Evolutionary conservation across 2,113 vertebrate genomes (phyloP).

Genomic region (Xyliphius kryptos): DNA sequence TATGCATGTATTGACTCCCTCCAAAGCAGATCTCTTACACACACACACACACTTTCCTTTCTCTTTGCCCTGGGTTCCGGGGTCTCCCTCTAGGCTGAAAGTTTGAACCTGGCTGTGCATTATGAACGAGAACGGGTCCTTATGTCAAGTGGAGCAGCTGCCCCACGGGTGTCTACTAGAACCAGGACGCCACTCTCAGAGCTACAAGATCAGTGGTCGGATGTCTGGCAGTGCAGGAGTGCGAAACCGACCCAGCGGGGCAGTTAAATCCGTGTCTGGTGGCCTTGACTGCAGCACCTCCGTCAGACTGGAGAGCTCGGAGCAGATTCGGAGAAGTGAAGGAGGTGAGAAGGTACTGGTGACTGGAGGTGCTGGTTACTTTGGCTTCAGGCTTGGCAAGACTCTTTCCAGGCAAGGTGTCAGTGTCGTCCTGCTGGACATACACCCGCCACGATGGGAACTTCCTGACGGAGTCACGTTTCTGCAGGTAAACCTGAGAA

Average conservation of each 20-base stretch:
- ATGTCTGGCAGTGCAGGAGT: neutral
- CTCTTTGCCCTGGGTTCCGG: constrained; percentile 12
- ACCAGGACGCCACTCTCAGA: constrained; percentile 27
- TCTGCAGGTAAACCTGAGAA: constrained; percentile 80
- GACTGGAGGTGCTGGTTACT: constrained; percentile 86
- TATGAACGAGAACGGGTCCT: constrained; percentile 39
- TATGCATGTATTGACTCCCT: constrained; percentile 38
- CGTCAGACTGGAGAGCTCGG: constrained; percentile 29
- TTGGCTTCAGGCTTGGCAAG: constrained; percentile 78
- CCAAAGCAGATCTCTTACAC: constrained; percentile 40
- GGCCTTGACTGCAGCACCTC: constrained; percentile 42
- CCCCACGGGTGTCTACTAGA: constrained; percentile 39
- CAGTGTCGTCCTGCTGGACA: constrained; percentile 76
- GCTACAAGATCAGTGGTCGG: neutral
- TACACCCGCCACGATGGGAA: constrained; percentile 67
- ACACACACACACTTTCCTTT: constrained; percentile 25
- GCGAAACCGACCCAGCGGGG: constrained; percentile 48
- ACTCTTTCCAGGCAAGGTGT: constrained; percentile 66
- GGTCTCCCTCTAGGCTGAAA: constrained; percentile 18
- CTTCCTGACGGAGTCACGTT: constrained; percentile 67
- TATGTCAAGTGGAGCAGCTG: constrained; percentile 52
- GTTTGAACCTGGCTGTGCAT: constrained; percentile 28
- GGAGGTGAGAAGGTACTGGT: constrained; percentile 68
- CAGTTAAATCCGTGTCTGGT: constrained; percentile 37
- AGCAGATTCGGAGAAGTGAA: neutral